These are phyloP conservation scores for Percopsis omiscomaycus DNA, from an alignment of 2,797 vertebrate genomes.

Conservation along the genomic window DNA sequence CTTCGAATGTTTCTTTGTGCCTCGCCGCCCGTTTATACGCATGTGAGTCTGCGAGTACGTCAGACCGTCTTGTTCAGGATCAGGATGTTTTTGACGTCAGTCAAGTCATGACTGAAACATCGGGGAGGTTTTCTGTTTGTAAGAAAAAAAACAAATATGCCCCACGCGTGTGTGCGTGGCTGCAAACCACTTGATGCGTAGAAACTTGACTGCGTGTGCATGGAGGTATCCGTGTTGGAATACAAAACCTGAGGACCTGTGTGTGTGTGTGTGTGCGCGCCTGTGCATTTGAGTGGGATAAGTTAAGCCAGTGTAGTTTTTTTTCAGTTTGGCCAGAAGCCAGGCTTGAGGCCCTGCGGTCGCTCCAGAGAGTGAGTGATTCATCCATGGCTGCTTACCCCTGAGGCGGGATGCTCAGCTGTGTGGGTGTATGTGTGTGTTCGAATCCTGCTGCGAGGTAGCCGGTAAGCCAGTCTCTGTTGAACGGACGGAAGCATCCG, in stretches of 20 bases:
- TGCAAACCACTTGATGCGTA: too few relatives aligned
- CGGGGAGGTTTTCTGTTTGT: constrained; percentile 3
- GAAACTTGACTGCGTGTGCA: too few relatives aligned
- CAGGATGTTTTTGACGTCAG: not conserved
- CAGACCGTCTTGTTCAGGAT: not conserved
- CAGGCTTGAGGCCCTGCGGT: not conserved
- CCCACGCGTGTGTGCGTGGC: constrained; percentile 11
- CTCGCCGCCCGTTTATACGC: not conserved
- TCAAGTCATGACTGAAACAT: not conserved
- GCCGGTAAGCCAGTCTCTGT: constrained; percentile 29
- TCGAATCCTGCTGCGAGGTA: constrained; percentile 58
- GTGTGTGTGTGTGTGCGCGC: too few relatives aligned
- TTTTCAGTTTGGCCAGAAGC: too few relatives aligned
- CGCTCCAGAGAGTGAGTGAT: constrained; percentile 3
- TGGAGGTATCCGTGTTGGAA: too few relatives aligned
- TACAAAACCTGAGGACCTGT: constrained; percentile 1
- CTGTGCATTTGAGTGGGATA: constrained; percentile 3
- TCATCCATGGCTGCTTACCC: not conserved
- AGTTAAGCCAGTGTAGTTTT: not conserved
- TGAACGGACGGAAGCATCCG: constrained; percentile 53
- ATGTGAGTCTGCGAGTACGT: not conserved
- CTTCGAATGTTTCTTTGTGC: not conserved
- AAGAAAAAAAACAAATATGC: constrained; percentile 12
- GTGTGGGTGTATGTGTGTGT: constrained; percentile 27
- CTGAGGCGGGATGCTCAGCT: constrained; percentile 31